Conservation (phyloP, 2,888 invertebrate species). For the Rhaphigaster nebulosa region DNA sequence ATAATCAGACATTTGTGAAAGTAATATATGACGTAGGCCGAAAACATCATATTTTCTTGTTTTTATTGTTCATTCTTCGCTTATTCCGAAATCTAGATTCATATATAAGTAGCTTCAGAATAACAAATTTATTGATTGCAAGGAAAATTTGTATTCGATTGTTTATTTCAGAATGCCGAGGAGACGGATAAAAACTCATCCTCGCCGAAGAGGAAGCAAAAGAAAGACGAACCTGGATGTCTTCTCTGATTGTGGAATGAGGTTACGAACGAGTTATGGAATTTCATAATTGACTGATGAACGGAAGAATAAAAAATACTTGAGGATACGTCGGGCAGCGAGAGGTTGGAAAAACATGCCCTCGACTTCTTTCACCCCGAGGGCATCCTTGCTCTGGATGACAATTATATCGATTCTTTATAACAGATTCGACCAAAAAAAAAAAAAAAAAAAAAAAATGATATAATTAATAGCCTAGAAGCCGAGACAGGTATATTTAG, state of each 20-base stretch:
- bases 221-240: background rate
- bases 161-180: background rate
- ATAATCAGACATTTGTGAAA: too few species aligned
- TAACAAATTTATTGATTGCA: too few species aligned
- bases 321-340: background rate
- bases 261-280: constrained; percentile 25
- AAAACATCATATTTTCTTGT: too few species aligned
- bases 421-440: constrained; percentile 16
- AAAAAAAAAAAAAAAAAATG: background rate
- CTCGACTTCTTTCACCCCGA: constrained; percentile 6
- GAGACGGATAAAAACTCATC: background rate
- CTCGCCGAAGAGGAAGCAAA: background rate
- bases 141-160: background rate
- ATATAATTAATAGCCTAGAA: constrained; percentile 35
- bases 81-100: background rate
- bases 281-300: constrained; percentile 38
- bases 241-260: constrained; percentile 1
- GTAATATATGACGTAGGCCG: too few species aligned
- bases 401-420: constrained; percentile 44
- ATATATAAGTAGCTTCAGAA: too few species aligned
- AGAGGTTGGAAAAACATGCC: constrained; percentile 14
- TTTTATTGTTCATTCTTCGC: background rate
- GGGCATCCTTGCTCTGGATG: constrained; percentile 33
- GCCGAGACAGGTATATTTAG: constrained; percentile 29
- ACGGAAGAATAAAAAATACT: constrained; percentile 35